Base-by-base conservation (phyloP, 2,113 vertebrate species). In the Melierax canorus region DNA sequence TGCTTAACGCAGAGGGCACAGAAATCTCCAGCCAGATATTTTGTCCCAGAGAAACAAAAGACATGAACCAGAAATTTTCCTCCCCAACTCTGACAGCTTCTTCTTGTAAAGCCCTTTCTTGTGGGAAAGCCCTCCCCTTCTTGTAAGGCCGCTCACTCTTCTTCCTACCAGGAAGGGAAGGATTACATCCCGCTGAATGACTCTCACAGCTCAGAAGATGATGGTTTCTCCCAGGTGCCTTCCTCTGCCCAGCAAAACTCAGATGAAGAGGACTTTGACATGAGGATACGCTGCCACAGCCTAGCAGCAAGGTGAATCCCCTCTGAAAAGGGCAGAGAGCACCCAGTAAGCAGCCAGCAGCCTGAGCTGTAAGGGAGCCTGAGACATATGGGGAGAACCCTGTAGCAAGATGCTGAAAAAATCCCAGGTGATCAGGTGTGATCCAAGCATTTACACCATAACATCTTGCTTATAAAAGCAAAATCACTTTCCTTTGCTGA, bases 121-220 rank as follows among this genome's bases (percentile, higher is more conserved):
- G 24, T 74, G 77, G 41, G 66, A 84, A 62, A 53, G 38, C 29
- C 32, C 13, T 90, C 41, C 48, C 26, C 36, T 95, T 67, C 64
- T 91, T 69, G 13, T 87, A 84, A 96, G 66, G 51, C 78, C 23
- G 36, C 45, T 93, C 56, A 87, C 78, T 91, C n/a, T 91, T 72
- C 10, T 93, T 93, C 69, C 76, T 62, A 43, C 27, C 96, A 99
- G 99, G 99, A 99, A 58, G 98, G 98, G 30, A 99, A 99, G 88
- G 98, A 98, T 78, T 98, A 98, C 98, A 97, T 98, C 88, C 98
- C 98, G 0, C 97, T 99, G 67, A 98, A 99, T 1, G 96, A 98
- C 88, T 99, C 99, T 46, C 99, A 99, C 97, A 99, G 99, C 97
- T 99, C 98, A 2, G 99, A 99, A 92, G 99, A 99, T 19, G 99